Conservation (phyloP, 2,888 invertebrate genomes). For the Rutpela maculata region DNA sequence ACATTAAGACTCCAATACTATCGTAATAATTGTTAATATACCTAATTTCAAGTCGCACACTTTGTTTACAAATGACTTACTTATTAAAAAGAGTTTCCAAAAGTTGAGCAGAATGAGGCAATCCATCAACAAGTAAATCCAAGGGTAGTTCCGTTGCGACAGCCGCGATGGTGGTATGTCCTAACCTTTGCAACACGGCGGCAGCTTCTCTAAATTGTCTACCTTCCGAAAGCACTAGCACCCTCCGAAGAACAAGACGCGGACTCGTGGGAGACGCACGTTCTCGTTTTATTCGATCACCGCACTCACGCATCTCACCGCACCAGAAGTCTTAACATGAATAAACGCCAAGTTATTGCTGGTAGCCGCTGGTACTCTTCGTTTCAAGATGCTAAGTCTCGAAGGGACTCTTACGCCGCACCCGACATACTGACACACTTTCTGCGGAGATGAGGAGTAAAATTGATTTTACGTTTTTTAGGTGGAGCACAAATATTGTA, state of each 20-base stretch:
- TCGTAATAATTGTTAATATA: no score
- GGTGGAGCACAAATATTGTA: background rate
- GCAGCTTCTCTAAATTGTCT: constrained; percentile 94
- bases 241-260: constrained; percentile 80
- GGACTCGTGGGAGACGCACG: constrained; percentile 80
- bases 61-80: constrained; percentile 72
- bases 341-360: constrained; percentile 49
- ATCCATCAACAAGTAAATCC: constrained; percentile 90
- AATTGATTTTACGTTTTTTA: background rate
- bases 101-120: constrained; percentile 91
- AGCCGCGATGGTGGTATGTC: constrained; percentile 86
- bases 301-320: constrained; percentile 80
- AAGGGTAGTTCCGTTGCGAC: constrained; percentile 88
- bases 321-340: constrained; percentile 62
- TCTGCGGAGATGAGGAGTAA: constrained; percentile 1
- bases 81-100: constrained; percentile 88
- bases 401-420: constrained; percentile 44
- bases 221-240: constrained; percentile 90
- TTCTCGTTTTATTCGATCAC: constrained; percentile 83
- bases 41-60: no score
- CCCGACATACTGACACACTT: constrained; percentile 55
- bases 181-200: constrained; percentile 86
- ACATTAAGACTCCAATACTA: no score
- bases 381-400: constrained; percentile 17
- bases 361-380: constrained; percentile 27